phyloP scores from a whole-genome alignment of 2,888 invertebrate genomes.

The Pteria penguin region DNA sequence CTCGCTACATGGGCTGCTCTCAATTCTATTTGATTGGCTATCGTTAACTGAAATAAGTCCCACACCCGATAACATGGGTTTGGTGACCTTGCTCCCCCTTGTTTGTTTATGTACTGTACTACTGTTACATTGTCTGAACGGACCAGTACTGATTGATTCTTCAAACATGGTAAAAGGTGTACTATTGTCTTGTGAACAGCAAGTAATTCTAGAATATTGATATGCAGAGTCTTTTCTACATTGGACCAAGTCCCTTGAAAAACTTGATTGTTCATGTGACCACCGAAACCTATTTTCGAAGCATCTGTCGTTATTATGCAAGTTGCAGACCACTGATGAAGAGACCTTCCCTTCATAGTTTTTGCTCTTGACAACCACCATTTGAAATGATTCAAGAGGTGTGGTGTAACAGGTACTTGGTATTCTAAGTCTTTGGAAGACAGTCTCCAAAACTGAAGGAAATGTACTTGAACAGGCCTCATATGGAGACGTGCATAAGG shows the following conservation, averaged over 20 bases:
- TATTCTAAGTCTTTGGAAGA: slow-evolving; percentile 1
- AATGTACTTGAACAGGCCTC: slow-evolving; percentile 23
- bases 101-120: slow-evolving; percentile 37
- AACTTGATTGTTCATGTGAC: slow-evolving; percentile 10
- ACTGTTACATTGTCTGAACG: too few species aligned
- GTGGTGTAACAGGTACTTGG: background rate
- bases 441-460: slow-evolving; percentile 11
- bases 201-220: slow-evolving; percentile 35
- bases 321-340: background rate
- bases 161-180: slow-evolving; percentile 16
- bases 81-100: slow-evolving; percentile 35
- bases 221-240: slow-evolving; percentile 26
- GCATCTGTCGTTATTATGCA: slow-evolving; percentile 19
- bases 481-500: slow-evolving; percentile 26
- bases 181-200: slow-evolving; percentile 15
- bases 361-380: slow-evolving; percentile 6
- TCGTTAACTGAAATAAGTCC: slow-evolving; percentile 25
- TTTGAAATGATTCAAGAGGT: too few species aligned
- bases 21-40: slow-evolving; percentile 13
- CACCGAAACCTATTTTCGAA: slow-evolving; percentile 35
- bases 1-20: too few species aligned
- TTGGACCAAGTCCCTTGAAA: slow-evolving; percentile 28
- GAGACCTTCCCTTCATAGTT: slow-evolving; percentile 7
- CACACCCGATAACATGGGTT: slow-evolving; percentile 7
- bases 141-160: slow-evolving; percentile 30